Conservation (phyloP, 2,113 vertebrate species). For the Ammospiza nelsoni region DNA sequence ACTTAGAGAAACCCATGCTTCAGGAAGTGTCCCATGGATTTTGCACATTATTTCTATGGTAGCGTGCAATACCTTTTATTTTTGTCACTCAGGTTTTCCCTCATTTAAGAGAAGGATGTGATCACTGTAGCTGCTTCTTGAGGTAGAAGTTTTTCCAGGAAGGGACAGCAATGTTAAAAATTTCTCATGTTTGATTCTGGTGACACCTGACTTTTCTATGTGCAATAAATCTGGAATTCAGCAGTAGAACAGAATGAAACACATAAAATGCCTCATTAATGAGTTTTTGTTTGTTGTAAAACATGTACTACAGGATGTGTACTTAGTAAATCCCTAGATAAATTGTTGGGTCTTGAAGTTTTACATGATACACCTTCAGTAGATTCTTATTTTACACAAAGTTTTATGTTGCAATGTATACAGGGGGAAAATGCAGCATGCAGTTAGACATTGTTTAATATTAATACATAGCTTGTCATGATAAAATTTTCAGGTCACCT, state of each 20-base stretch:
- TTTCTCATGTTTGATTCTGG: not conserved
- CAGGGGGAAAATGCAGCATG: not conserved
- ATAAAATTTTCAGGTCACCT: not conserved
- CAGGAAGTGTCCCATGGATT: accelerated
- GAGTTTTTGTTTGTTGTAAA: not conserved
- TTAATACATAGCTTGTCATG: not conserved
- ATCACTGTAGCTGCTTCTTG: not conserved
- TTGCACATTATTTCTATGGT: not conserved
- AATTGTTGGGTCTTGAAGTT: not conserved
- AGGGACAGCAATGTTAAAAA: not conserved
- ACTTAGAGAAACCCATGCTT: not conserved
- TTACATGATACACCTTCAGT: not conserved
- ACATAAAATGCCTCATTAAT: not conserved
- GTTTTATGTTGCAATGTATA: not conserved
- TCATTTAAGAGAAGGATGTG: not conserved
- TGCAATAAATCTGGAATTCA: not conserved
- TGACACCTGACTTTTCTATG: not conserved
- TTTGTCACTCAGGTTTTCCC: not conserved
- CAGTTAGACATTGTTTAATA: not conserved
- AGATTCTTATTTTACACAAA: not conserved
- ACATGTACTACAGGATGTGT: not conserved
- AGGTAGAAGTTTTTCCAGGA: not conserved
- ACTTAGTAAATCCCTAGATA: not conserved
- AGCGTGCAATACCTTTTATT: accelerated
- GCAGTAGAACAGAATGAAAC: not conserved